A percentile compares a stretch with the other conserved stretches of the same genome.
These are phyloP conservation scores for Nephrotoma flavescens DNA, from an alignment of 2,888 invertebrate genomes.

Conservation along the genomic window DNA sequence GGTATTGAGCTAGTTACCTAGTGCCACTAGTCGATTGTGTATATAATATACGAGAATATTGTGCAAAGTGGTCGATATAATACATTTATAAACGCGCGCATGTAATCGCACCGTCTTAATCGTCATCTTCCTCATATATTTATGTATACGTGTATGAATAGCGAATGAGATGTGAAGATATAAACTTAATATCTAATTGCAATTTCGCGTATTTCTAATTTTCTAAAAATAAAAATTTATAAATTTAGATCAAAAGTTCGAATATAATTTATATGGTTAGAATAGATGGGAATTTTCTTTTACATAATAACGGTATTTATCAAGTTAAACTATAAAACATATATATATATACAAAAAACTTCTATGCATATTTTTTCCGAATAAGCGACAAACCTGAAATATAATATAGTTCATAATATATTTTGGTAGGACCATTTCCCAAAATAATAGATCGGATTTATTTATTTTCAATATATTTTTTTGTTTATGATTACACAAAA, in stretches of 20 bases:
- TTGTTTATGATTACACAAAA: not conserved
- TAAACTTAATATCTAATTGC: not conserved
- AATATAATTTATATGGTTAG: not conserved
- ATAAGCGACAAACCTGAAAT: constrained; percentile 1
- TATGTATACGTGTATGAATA: not conserved
- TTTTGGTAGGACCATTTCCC: not conserved
- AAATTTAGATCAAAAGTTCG: constrained; percentile 1
- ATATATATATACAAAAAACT: not conserved
- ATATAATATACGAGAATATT: not conserved
- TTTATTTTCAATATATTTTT: not conserved
- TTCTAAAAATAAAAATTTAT: not conserved
- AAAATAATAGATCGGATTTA: not conserved
- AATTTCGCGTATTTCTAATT: not conserved
- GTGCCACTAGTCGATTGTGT: constrained; percentile 16
- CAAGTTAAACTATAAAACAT: not conserved
- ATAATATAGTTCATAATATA: not conserved
- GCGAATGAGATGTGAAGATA: not conserved
- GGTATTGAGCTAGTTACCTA: constrained; percentile 32
- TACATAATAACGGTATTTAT: not conserved
- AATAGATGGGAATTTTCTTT: not conserved
- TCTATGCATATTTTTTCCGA: not conserved
- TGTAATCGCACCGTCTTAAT: not conserved
- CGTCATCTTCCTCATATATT: not conserved
- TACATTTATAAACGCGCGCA: not conserved
- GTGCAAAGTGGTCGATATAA: constrained; percentile 4